Evolutionary conservation across 2,888 invertebrate species (phyloP).

Genomic region (Brachylomia viminalis): DNA sequence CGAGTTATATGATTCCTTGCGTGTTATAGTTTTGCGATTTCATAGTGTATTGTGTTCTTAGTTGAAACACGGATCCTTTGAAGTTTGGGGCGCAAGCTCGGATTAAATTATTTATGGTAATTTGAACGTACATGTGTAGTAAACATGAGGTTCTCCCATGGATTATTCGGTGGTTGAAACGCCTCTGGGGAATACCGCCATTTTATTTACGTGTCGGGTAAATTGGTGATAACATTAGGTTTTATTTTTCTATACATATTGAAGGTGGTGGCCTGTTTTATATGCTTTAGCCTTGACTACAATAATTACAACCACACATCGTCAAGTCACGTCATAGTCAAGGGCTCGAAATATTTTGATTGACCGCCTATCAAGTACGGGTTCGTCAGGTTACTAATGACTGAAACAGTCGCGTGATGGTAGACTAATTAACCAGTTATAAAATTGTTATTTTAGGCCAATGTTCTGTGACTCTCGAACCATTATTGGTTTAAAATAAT

Average conservation of each 20-base stretch:
- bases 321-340: not conserved
- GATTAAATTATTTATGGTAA: conserved; percentile 45
- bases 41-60: conserved; percentile 36
- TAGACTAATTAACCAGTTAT: not conserved
- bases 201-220: not conserved
- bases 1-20: conserved; percentile 26
- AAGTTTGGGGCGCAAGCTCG: conserved; percentile 19
- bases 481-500: no score
- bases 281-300: not conserved
- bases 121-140: conserved; percentile 4
- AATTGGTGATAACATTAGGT: conserved; percentile 2
- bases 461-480: not conserved
- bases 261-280: not conserved
- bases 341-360: not conserved
- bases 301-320: not conserved
- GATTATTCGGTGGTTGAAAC: conserved; percentile 38
- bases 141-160: conserved; percentile 29
- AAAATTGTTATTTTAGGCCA: not conserved
- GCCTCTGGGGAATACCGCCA: conserved; percentile 36
- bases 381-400: not conserved
- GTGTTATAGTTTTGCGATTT: conserved; percentile 43
- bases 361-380: not conserved
- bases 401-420: not conserved
- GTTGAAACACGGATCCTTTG: conserved; percentile 31
- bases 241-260: conserved; percentile 18